Evolutionary conservation across 2,888 invertebrate species (phyloP), one percentile per base, ranked within the genome.

Genomic region (Gymnocheta viridis): DNA sequence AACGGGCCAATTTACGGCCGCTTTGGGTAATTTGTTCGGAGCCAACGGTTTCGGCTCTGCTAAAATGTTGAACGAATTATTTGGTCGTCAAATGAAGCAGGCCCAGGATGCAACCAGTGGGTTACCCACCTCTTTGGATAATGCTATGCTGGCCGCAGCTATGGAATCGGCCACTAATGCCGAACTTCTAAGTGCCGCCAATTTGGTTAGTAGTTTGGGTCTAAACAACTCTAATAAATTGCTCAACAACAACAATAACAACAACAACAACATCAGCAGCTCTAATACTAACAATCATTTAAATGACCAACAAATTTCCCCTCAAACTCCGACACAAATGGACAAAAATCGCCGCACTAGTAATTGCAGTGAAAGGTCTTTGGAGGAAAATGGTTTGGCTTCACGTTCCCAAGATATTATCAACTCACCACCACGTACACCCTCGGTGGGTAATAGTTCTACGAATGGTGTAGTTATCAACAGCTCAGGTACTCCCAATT

Each of bases 61-160:
- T 91, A 97, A 97, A 93, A 97, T 97, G 97, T 95, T 97, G 90
- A 97, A 97, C 94, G 97, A 97, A 93, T 94, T 97, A 87, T 94
- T 97, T 89, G 96, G 96, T 88, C 94, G 97, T 88, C 95, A 96
- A 91, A 95, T 95, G 91, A 95, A 95, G 92, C 95, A 95, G 92
- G 95, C 93, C 87, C 93, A 93, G 88, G 94, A 94, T 92, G 94
- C 94, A 88, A 93, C 93, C 81, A 91, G 91, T 87, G 91, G 91
- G 80, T 86, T 91, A 80, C 91, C 91, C 83, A 89, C 89, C 76
- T 92, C 93, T 86, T 93, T 93, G 88, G 93, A 93, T 88, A 91
- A 91, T 88, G 92, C 92, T 87, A 91, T 91, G 90, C 86, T 91
- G 83, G 91, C 91, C 14, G 91, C 91, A 38, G 91, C 91, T 56